phyloP scores from a whole-genome alignment of 2,888 invertebrate species.

The Buathra laborator region DNA sequence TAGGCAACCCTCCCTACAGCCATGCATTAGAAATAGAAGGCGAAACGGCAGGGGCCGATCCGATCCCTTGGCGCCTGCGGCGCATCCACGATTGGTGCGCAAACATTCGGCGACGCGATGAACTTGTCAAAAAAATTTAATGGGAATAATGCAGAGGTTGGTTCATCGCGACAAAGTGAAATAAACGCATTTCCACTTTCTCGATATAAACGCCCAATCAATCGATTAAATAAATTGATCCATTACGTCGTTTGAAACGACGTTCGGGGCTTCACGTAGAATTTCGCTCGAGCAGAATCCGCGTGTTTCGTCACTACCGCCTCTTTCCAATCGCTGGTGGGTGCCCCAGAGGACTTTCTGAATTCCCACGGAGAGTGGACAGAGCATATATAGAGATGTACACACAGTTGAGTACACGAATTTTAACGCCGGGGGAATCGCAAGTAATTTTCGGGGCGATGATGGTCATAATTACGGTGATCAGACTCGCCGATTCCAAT shows the following conservation, averaged over 20 bases:
- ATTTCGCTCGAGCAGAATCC: constrained; percentile 10
- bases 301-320: constrained; percentile 62
- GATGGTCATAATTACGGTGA: constrained; percentile 66
- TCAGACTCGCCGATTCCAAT: constrained; percentile 47
- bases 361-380: constrained; percentile 53
- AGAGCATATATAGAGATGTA: background rate
- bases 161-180: constrained; percentile 20
- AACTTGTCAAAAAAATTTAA: constrained; percentile 4
- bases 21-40: constrained; percentile 68
- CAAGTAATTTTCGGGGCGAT: constrained; percentile 49
- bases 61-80: background rate
- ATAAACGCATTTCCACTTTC: constrained; percentile 53
- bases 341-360: constrained; percentile 53
- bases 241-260: constrained; percentile 44
- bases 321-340: constrained; percentile 7
- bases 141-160: background rate
- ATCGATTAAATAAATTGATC: constrained; percentile 69
- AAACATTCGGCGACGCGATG: constrained; percentile 10
- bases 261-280: constrained; percentile 17
- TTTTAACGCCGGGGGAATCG: constrained; percentile 48
- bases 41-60: constrained; percentile 32
- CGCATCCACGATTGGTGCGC: background rate
- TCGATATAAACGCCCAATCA: constrained; percentile 42
- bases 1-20: constrained; percentile 68
- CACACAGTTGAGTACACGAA: background rate